A percentile compares a stretch with the other conserved stretches of the same genome.
These are phyloP conservation scores for Nemurella pictetii DNA, from an alignment of 2,888 invertebrate genomes.

Conservation along the genomic window DNA sequence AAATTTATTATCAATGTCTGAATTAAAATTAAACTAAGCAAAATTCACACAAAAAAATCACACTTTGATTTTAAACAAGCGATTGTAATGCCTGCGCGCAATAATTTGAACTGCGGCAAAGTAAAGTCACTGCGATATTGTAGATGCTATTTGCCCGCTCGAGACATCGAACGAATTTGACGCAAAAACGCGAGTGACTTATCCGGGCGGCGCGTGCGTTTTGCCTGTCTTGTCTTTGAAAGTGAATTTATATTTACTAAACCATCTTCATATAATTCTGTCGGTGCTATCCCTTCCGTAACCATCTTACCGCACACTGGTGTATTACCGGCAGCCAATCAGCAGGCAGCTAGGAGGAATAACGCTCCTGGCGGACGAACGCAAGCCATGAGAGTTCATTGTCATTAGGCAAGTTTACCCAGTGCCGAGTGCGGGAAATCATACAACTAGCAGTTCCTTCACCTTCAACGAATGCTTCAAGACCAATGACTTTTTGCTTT, in stretches of 20 bases:
- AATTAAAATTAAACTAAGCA: not conserved
- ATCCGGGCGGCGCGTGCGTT: not conserved
- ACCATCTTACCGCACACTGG: constrained; percentile 25
- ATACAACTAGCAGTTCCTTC: constrained; percentile 26
- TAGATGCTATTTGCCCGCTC: not conserved
- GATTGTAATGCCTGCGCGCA: not conserved
- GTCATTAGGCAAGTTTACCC: constrained; percentile 16
- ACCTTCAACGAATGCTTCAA: constrained; percentile 20
- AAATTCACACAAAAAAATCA: not conserved
- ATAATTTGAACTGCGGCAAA: not conserved
- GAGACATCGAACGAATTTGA: not conserved
- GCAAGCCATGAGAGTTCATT: constrained; percentile 12
- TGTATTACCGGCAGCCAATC: constrained; percentile 6
- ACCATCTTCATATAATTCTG: constrained; percentile 15
- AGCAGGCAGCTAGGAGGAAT: not conserved
- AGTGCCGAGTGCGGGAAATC: constrained; percentile 1
- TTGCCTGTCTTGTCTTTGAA: constrained; percentile 12
- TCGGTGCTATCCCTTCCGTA: constrained; percentile 16
- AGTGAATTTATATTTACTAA: constrained; percentile 26
- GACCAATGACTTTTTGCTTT: constrained; percentile 32
- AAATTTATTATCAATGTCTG: not conserved
- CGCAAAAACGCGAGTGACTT: not conserved
- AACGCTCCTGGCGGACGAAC: constrained; percentile 8
- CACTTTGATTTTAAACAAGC: not conserved
- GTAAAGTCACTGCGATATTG: not conserved